Base-by-base conservation (phyloP, 1,140 invertebrate genomes). In the Aphaenogaster rudis region DNA sequence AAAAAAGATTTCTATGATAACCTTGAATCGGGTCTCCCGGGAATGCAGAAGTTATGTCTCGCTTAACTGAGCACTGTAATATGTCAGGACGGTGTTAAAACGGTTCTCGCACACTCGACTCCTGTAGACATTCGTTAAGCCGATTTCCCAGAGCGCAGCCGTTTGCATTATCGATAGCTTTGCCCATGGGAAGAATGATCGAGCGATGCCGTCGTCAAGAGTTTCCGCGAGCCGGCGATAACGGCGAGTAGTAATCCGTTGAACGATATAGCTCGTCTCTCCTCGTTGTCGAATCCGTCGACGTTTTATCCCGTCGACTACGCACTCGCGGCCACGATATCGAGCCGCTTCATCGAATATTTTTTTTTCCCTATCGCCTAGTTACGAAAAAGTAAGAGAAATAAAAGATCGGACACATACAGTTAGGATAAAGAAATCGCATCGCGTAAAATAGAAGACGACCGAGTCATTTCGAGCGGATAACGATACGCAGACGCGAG, bases 121-220 rank as follows among this genome's bases (percentile, higher is more conserved):
- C 57, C 48, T 64, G 78, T 81, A 87, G 86, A 71, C 64, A 84
- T 89, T 89, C 86, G 88, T 89, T 89, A 89, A 89, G 86, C 88
- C 88, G 88, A 89, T 89, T 89, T 89, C 86, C 88, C 79, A 78
- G 21, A 81, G 64, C 69, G 71, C 79, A 84, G 57, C 86, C 64
- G 88, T 78, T 71, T 89, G 86, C 88, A 89, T 88, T 89, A 89
- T 89, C 88, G 86, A 89, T 88, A 54, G 79, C 78, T 88, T 71
- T 67, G 74, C 72, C 78, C 67, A 36, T 57, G 78, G 86, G 45
- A 76, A 67, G 71, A 88, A 66, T 89, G 88, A 89, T 88, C 79
- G 88, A 88, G 64, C 78, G 78, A 66, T 54, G 50, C 74, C 85
- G 67, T 81, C 66, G 86, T 59, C 64, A 77, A 88, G 63, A 74